Evolutionary conservation across 64 coral and sea anemone species (phyloP).

Genomic region (Orbicella faveolata): DNA sequence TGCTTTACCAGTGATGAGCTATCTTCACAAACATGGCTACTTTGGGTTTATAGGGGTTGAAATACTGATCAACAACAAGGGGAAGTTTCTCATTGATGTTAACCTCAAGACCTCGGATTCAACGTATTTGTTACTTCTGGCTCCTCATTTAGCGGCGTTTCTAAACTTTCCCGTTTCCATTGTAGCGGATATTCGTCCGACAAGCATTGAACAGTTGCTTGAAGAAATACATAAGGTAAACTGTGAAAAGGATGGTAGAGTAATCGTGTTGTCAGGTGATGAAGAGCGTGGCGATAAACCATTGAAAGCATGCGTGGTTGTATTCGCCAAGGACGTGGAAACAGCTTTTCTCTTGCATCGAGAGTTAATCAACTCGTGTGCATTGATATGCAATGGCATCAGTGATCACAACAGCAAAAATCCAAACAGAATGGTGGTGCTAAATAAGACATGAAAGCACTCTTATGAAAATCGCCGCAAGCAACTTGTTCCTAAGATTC

Average conservation of each 20-base stretch:
- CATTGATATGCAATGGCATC: not conserved
- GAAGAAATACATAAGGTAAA: not conserved
- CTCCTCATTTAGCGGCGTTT: conserved; percentile 69
- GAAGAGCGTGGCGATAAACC: not conserved
- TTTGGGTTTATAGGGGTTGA: conserved; percentile 83
- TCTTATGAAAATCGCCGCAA: not conserved
- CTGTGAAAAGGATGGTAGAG: not conserved
- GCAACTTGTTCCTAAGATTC: too few relatives aligned
- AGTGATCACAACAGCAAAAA: not conserved
- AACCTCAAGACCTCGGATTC: conserved; percentile 74
- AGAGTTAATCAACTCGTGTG: not conserved
- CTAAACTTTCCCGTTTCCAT: conserved; percentile 55
- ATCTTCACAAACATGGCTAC: conserved; percentile 83
- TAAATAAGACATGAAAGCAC: not conserved
- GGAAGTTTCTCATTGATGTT: conserved; percentile 71
- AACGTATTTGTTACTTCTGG: conserved; percentile 65
- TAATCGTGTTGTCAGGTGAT: not conserved
- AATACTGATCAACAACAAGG: conserved; percentile 68
- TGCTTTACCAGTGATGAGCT: conserved; percentile 57
- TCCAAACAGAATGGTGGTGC: not conserved
- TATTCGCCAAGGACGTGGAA: not conserved
- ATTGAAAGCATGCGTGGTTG: not conserved
- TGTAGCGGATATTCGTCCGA: not conserved
- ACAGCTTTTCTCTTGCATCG: not conserved
- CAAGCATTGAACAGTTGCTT: not conserved